phyloP scores from a whole-genome alignment of 1,140 invertebrate species.

The Panonychus citri region DNA sequence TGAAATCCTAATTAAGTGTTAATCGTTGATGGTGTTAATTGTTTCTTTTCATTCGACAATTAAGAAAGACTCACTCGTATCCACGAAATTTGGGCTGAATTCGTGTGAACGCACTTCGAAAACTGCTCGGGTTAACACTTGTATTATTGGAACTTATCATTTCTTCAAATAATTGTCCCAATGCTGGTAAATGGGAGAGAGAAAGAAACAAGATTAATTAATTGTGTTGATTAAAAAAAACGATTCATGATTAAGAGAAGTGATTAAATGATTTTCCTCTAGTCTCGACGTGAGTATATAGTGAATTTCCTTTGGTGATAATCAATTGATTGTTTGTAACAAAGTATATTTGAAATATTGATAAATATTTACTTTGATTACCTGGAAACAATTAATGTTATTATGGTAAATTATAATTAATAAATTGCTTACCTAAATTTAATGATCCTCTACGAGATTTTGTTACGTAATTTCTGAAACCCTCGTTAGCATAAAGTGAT shows the following conservation, averaged over 20 bases:
- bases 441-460: neutral
- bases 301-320: too few species aligned
- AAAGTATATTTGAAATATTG: too few species aligned
- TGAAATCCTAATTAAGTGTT: too few species aligned
- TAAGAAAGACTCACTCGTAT: conserved; percentile 8
- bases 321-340: too few species aligned
- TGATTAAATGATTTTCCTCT: too few species aligned
- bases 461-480: conserved; percentile 4
- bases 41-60: too few species aligned
- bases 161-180: conserved; percentile 6
- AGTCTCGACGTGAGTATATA: too few species aligned
- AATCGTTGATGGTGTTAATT: too few species aligned
- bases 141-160: neutral
- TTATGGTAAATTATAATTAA: neutral
- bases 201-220: too few species aligned
- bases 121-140: conserved; percentile 5
- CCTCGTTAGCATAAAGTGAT: conserved; percentile 35
- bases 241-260: too few species aligned
- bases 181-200: neutral
- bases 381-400: too few species aligned
- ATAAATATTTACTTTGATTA: too few species aligned
- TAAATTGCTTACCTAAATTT: neutral
- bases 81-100: conserved; percentile 10
- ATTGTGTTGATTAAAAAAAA: neutral
- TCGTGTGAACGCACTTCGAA: conserved; percentile 6